These are phyloP conservation scores for Drosophila acutilabella DNA, from an alignment of 2,888 invertebrate genomes.

Conservation along the genomic window DNA sequence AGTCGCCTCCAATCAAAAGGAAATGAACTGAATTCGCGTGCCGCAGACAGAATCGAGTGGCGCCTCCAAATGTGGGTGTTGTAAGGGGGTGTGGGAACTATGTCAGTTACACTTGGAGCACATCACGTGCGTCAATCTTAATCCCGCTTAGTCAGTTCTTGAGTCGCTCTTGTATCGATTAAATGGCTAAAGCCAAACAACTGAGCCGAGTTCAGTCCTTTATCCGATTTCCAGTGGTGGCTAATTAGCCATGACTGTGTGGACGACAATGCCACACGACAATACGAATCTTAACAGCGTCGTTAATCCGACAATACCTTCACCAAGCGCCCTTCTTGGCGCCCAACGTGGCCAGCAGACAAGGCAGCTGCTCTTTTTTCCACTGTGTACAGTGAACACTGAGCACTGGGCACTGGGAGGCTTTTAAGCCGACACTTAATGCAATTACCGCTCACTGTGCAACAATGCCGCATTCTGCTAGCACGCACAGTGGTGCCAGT, in stretches of 20 bases:
- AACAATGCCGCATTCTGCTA: conserved; percentile 15
- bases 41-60: conserved; percentile 25
- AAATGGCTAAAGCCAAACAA: conserved; percentile 71
- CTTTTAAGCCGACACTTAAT: conserved; percentile 80
- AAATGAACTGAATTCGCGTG: conserved; percentile 75
- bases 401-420: conserved; percentile 27
- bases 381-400: conserved; percentile 16
- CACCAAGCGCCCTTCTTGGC: not conserved
- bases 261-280: conserved; percentile 34
- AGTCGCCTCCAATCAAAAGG: conserved; percentile 74
- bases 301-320: conserved; percentile 58
- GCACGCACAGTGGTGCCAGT: conserved; percentile 34
- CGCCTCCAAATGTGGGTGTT: conserved; percentile 2
- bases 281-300: conserved; percentile 52
- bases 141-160: conserved; percentile 37
- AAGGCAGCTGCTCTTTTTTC: conserved; percentile 23
- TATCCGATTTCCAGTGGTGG: conserved; percentile 16
- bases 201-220: conserved; percentile 8
- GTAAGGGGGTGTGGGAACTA: not conserved
- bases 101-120: conserved; percentile 21
- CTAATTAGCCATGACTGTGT: conserved; percentile 66
- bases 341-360: conserved; percentile 5
- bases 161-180: conserved; percentile 60
- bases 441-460: conserved; percentile 71
- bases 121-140: conserved; percentile 55